Evolutionary conservation across 2,797 vertebrate genomes (phyloP), one percentile per base, ranked within the genome.

Genomic region (Helicolenus hilgendorfi): DNA sequence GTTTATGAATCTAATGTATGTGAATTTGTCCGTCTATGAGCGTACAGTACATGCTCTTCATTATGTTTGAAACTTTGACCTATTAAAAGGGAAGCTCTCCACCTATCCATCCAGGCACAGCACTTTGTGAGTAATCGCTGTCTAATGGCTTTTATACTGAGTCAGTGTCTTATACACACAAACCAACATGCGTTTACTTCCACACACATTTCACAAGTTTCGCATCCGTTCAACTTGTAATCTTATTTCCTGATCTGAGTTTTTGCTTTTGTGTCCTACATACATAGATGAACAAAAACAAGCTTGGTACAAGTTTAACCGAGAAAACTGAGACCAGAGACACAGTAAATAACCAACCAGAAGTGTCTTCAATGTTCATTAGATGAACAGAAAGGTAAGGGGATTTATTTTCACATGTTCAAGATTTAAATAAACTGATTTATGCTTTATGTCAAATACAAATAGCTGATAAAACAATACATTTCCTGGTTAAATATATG

Each of bases 91-190:
- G 64, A 93, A 87, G 72, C 89, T 96, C 91, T 95, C 91, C 93
- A 90, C 89, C 90, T 81, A 79, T 82, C 87, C 85, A 89, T 95
- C 90, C 77, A 95, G 84, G 71, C 60, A 84, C 80, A 81, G 90
- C 91, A 92, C 89, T 95, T 89, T 93, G 87, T 92, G 93, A 94
- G 91, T 96, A 96, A 96, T 97, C 87, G 18, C 89, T 81, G 83
- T 92, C 92, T 97, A 97, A 97, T 97, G 93, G 89, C 81, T 92
- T 88, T 92, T 89, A 88, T 88, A 88, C 89, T 79, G 85, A 87
- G 85, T 92, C 91, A 67, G 72, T 86, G 74, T 85, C 74, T 83
- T 49, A 74, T 31, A 81, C 73, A 83, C 68, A 78, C 75, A 89
- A n/a, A 77, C 68, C 45, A 79, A 72, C 65, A 87, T 26, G 7